Evolutionary conservation across 2,888 invertebrate species (phyloP).

Genomic region (Sphaerolaimus hirsutus): DNA sequence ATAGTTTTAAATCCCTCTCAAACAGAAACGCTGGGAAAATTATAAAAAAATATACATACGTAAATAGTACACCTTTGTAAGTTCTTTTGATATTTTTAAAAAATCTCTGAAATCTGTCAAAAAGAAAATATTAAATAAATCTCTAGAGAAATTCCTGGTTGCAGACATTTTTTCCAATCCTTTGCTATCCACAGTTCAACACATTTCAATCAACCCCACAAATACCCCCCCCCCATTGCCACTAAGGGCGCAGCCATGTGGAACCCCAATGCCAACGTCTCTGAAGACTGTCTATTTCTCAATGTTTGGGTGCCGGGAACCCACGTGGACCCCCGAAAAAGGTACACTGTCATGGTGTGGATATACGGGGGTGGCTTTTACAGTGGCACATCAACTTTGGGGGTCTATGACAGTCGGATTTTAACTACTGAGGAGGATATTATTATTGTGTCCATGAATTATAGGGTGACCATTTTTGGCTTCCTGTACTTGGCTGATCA

Average conservation of each 20-base stretch:
- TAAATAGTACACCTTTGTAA: no score
- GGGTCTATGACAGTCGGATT: slow-evolving; percentile 72
- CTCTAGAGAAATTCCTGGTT: no score
- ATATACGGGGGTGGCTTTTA: slow-evolving; percentile 43
- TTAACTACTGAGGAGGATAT: slow-evolving; percentile 42
- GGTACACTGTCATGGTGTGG: slow-evolving; percentile 70
- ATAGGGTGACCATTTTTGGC: slow-evolving; percentile 69
- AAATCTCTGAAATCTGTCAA: no score
- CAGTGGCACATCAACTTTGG: slow-evolving; percentile 57
- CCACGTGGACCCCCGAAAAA: slow-evolving; percentile 9
- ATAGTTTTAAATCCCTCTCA: no score
- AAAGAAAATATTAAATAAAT: no score
- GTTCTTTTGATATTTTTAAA: no score
- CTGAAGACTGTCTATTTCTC: slow-evolving; percentile 80
- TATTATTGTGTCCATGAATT: slow-evolving; percentile 76
- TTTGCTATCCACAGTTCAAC: no score
- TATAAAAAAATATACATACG: no score
- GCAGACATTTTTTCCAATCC: no score
- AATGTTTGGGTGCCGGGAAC: slow-evolving; percentile 65
- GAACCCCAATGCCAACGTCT: slow-evolving; percentile 78
- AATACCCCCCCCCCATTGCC: no score
- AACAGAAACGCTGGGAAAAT: no score
- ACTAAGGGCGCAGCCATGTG: slow-evolving; percentile 62
- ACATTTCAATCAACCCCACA: no score
- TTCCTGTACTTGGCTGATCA: slow-evolving; percentile 25